Percentiles rank a stretch among this genome's conserved stretches.
phyloP scores from a whole-genome alignment of 2,113 vertebrate genomes.

The Notothenia coriiceps region DNA sequence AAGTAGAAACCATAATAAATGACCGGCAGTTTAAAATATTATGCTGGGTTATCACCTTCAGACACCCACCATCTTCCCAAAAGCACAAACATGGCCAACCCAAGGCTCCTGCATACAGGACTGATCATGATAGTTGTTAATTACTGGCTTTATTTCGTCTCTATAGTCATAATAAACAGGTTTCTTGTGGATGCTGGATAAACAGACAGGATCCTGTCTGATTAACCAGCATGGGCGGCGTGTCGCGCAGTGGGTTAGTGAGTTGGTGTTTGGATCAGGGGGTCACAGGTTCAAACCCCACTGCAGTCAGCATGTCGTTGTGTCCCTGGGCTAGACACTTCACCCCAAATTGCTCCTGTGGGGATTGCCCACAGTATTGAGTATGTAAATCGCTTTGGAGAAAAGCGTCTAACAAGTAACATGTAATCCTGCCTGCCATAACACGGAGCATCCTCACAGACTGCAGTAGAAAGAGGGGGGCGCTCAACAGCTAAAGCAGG shows the following conservation, averaged over 20 bases:
- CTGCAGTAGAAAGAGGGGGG: constrained; percentile 3
- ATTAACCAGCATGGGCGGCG: no score
- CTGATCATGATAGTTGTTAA: constrained; percentile 22
- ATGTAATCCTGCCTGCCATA: constrained; percentile 14
- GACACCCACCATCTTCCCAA: background rate
- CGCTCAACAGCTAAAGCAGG: background rate
- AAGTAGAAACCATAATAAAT: background rate
- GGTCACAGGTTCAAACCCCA: no score
- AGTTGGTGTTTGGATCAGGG: no score
- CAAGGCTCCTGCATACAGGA: background rate
- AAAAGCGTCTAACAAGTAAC: no score
- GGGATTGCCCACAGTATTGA: no score
- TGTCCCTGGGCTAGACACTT: no score
- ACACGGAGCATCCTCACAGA: constrained; percentile 37
- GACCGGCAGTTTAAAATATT: background rate
- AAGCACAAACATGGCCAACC: background rate
- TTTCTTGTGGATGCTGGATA: background rate
- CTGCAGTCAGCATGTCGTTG: no score
- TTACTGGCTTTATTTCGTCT: background rate
- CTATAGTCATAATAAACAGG: background rate
- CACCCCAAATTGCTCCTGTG: no score
- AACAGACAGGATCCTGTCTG: background rate
- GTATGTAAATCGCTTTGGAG: no score
- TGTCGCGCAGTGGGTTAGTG: no score
- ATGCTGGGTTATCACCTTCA: constrained; percentile 5